Base-by-base conservation (phyloP, 2,113 vertebrate genomes). In the Microtus richardsoni region DNA sequence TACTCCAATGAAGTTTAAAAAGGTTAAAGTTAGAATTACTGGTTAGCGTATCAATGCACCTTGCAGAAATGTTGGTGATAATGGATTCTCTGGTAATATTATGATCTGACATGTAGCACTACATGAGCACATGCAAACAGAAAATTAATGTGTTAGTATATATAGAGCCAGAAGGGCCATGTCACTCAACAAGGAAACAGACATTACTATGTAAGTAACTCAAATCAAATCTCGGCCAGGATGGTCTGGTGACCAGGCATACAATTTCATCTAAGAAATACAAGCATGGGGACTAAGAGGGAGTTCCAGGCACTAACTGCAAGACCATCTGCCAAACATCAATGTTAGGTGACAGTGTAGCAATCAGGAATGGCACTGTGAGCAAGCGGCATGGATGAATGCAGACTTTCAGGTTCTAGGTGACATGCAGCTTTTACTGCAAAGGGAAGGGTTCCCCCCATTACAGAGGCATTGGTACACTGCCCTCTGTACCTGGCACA, bases 401-500 rank as follows among this genome's bases (percentile, higher is more conserved):
- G 95, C 62, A 96, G 0, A 5, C 88, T 97, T 77, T 78, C 90
- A 95, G 96, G 97, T 68, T 93, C 97, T 93, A 98, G 97, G 97
- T 98, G 96, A 98, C 97, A 97, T 96, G 86, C 95, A 96, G 98
- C 97, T 87, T 64, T 88, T 36, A 94, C 95, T 93, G 95, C 82
- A 95, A 94, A 98, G 97, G 98, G 94, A 98, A 97, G 97, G 96
- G 96, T 98, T 80, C 96, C 98, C 98, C 98, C 98, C 98, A 97
- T 98, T 97, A 98, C 98, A 99, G 98, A 98, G 98, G 98, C 98
- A 98, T 66, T 85, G 95, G 68, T 98, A 97, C 95, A 97, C 95
- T 97, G 98, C 98, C 98, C 91, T 98, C 98, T 98, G 98, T 99
- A 99, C 99, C 99, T 99, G 99, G 98, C 97, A 98, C 97, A 96